Evolutionary conservation across 2,797 vertebrate genomes (phyloP).

Genomic region (Spea hammondii): DNA sequence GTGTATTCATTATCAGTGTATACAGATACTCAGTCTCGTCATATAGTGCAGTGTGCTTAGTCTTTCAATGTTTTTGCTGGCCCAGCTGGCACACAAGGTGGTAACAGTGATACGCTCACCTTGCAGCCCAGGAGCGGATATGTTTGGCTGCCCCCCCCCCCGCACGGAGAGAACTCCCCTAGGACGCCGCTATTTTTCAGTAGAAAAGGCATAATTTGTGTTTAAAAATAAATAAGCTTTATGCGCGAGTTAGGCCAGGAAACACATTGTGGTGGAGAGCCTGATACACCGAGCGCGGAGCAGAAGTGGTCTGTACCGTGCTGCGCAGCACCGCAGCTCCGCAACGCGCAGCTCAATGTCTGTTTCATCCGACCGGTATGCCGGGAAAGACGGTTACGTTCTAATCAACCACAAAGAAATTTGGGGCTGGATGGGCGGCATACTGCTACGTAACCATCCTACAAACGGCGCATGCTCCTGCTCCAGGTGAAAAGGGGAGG

Average conservation of each 20-base stretch:
- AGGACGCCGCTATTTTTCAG: not conserved
- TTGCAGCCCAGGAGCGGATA: not conserved
- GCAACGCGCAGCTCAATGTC: not conserved
- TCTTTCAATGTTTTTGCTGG: slow-evolving; percentile 24
- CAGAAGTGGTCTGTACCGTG: not conserved
- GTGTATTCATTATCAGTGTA: slow-evolving; percentile 6
- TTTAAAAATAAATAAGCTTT: slow-evolving; percentile 24
- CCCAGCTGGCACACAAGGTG: slow-evolving; percentile 10
- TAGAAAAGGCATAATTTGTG: not conserved
- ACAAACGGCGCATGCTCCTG: slow-evolving; percentile 33
- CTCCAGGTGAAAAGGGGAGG: slow-evolving; percentile 18
- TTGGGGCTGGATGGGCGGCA: slow-evolving; percentile 18
- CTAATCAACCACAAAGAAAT: slow-evolving; percentile 11
- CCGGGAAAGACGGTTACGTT: not conserved
- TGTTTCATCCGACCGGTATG: not conserved
- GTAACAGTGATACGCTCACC: not conserved
- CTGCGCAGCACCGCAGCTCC: not conserved
- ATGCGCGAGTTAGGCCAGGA: slow-evolving; percentile 24
- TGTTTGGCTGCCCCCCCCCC: not conserved
- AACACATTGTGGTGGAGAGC: slow-evolving; percentile 4
- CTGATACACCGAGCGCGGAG: not conserved
- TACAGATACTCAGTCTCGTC: not conserved
- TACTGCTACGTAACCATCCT: slow-evolving; percentile 19
- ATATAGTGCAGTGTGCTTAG: slow-evolving; percentile 45
- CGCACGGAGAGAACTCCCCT: not conserved